Percentiles rank a stretch among this genome's conserved stretches.
phyloP scores from a whole-genome alignment of 2,797 vertebrate species.

The Danio tinwini region DNA sequence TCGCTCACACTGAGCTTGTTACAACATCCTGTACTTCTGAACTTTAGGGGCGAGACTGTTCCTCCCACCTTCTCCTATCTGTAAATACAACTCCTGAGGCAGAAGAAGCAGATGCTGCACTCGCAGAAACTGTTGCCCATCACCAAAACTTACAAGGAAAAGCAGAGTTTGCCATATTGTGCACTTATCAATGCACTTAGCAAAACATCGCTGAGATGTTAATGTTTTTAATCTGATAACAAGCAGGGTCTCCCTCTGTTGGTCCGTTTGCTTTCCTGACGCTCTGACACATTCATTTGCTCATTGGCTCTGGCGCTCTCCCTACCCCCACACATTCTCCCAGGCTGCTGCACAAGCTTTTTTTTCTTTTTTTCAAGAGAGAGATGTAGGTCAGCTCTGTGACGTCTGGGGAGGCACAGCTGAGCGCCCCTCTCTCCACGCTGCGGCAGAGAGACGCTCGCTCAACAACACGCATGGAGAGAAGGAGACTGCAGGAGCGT shows the following conservation, averaged over 20 bases:
- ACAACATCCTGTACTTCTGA: slow-evolving; percentile 55
- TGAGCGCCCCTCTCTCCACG: slow-evolving; percentile 52
- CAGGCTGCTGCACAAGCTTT: slow-evolving; percentile 70
- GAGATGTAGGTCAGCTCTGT: slow-evolving; percentile 73
- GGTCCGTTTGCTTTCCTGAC: slow-evolving; percentile 39
- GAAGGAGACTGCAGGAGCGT: not conserved
- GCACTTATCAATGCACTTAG: not conserved
- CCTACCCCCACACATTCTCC: slow-evolving; percentile 67
- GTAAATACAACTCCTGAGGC: slow-evolving; percentile 47
- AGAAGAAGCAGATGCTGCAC: slow-evolving; percentile 42
- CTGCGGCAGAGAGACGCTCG: slow-evolving; percentile 35
- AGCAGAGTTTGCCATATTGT: not conserved
- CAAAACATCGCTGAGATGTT: slow-evolving; percentile 18
- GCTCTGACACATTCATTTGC: slow-evolving; percentile 51
- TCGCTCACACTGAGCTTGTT: slow-evolving; percentile 33
- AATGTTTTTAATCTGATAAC: slow-evolving; percentile 27
- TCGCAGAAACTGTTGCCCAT: slow-evolving; percentile 19
- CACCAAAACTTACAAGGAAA: not conserved
- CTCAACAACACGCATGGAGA: not conserved
- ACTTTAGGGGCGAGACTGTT: slow-evolving; percentile 46
- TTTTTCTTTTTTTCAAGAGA: slow-evolving; percentile 60
- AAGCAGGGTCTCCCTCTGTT: slow-evolving; percentile 28
- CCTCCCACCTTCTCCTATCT: slow-evolving; percentile 45
- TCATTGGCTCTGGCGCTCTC: slow-evolving; percentile 57
- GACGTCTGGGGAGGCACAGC: slow-evolving; percentile 67